Conservation (phyloP, 64 coral and sea anemone genomes). For the Hydrozoanthus tunicans region DNA sequence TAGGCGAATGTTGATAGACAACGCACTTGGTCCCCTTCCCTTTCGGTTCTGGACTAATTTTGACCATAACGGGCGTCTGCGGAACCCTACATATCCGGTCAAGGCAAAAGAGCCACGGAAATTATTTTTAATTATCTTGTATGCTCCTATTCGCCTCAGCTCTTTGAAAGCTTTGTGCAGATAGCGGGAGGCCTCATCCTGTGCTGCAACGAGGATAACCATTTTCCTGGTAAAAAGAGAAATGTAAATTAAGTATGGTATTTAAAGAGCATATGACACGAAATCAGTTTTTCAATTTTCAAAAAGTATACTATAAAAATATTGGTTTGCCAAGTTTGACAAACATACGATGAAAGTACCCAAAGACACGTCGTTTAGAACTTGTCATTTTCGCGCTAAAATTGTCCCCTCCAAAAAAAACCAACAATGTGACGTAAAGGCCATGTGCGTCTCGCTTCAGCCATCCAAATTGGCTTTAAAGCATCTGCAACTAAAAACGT, state of each 20-base stretch:
- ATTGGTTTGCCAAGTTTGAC: too few relatives aligned
- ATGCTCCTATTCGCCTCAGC: slow-evolving; percentile 24
- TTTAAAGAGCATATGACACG: not conserved
- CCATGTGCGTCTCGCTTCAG: too few relatives aligned
- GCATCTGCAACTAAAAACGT: not conserved
- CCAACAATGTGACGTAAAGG: too few relatives aligned
- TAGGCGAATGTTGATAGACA: slow-evolving; percentile 21
- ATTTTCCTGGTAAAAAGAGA: not conserved
- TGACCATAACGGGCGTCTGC: not conserved
- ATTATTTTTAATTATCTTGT: not conserved
- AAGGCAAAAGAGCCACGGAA: slow-evolving; percentile 13
- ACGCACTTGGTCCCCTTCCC: slow-evolving; percentile 22
- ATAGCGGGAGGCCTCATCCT: not conserved
- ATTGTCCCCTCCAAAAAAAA: too few relatives aligned
- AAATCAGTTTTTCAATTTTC: too few relatives aligned
- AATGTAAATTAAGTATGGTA: not conserved
- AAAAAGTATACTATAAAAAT: too few relatives aligned
- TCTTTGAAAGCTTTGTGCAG: not conserved
- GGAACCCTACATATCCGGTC: slow-evolving; percentile 19
- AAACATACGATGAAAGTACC: too few relatives aligned
- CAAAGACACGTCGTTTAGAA: not conserved
- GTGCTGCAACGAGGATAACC: slow-evolving; percentile 28
- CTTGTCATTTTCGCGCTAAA: not conserved
- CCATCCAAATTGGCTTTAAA: not conserved
- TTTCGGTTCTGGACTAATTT: slow-evolving; percentile 34